Evolutionary conservation across 2,888 invertebrate genomes (phyloP).

Genomic region (Cylindroiulus punctatus): DNA sequence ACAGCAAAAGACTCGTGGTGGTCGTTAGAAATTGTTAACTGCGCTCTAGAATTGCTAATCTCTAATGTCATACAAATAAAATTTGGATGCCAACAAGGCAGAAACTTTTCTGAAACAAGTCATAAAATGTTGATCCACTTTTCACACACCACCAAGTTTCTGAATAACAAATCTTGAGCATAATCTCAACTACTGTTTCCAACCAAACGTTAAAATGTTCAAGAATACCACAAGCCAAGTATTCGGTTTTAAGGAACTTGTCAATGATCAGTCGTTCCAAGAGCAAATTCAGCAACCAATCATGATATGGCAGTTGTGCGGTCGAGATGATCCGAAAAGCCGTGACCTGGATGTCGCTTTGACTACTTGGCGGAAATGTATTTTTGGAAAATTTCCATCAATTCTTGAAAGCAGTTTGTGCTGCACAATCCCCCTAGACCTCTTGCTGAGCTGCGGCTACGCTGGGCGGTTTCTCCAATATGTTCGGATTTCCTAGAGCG

Average conservation of each 20-base stretch:
- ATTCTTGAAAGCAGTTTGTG: neutral
- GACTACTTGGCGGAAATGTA: neutral
- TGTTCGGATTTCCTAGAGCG: neutral
- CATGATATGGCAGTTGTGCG: neutral
- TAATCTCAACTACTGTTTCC: no score
- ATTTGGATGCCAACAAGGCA: no score
- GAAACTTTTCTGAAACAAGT: no score
- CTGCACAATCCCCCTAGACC: neutral
- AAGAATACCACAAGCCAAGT: no score
- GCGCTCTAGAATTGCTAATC: no score
- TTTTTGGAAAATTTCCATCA: constrained; percentile 17
- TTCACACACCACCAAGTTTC: no score
- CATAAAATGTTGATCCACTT: no score
- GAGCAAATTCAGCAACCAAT: neutral
- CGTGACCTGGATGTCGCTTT: neutral
- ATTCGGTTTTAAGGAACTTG: neutral
- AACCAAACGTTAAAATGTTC: no score
- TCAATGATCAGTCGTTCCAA: neutral
- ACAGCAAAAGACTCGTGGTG: no score
- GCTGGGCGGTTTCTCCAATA: neutral
- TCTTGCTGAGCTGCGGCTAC: neutral
- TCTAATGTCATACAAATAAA: no score
- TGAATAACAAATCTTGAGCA: no score
- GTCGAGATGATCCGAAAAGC: neutral
- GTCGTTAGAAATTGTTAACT: no score